Conservation (phyloP, 2,888 invertebrate genomes). For the Lacanobia wlatinum region DNA sequence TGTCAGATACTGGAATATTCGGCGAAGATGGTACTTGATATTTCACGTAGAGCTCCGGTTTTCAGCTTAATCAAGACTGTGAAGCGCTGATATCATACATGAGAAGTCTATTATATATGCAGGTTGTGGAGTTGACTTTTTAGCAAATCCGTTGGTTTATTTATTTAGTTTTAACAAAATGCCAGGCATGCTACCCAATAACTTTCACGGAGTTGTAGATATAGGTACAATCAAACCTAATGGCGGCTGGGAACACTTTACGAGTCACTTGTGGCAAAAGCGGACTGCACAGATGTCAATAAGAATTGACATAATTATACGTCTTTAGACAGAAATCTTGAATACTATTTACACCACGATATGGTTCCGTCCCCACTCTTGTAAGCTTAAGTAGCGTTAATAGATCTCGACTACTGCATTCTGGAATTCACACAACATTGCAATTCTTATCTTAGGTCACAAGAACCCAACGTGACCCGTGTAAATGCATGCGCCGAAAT, state of each 20-base stretch:
- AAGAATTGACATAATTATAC: too few relatives aligned
- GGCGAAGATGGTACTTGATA: neutral
- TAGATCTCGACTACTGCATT: neutral
- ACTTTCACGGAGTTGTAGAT: too few relatives aligned
- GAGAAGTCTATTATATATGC: neutral
- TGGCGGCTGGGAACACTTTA: too few relatives aligned
- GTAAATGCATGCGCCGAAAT: slow-evolving; percentile 84
- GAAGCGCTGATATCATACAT: neutral
- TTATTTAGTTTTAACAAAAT: neutral
- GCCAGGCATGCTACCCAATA: neutral
- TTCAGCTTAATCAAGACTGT: slow-evolving; percentile 10
- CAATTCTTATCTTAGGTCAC: slow-evolving; percentile 73
- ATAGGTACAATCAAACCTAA: too few relatives aligned
- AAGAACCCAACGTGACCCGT: slow-evolving; percentile 84
- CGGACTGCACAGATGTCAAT: too few relatives aligned
- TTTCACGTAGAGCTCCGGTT: slow-evolving; percentile 2
- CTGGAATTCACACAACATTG: neutral
- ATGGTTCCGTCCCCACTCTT: too few relatives aligned
- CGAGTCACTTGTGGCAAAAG: too few relatives aligned
- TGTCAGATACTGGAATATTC: slow-evolving; percentile 1
- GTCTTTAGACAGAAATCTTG: too few relatives aligned
- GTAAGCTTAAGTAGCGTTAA: too few relatives aligned
- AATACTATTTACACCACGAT: too few relatives aligned
- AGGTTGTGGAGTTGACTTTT: neutral
- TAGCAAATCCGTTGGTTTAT: neutral